Percentiles rank a stretch among this genome's conserved stretches.
phyloP scores from a whole-genome alignment of 2,113 vertebrate species.

The Seriola dumerili region DNA sequence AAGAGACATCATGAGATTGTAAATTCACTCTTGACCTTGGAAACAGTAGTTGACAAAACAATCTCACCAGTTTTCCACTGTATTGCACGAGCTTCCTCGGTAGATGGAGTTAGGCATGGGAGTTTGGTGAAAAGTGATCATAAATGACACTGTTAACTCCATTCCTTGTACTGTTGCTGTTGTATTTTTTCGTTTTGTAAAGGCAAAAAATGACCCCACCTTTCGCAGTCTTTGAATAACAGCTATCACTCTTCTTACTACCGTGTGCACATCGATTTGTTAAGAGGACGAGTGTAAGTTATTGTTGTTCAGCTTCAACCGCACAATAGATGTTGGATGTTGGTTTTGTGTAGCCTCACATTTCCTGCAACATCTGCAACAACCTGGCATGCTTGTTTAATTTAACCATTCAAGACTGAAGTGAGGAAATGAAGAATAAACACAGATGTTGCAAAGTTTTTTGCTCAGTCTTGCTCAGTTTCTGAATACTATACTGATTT shows the following conservation, averaged over 20 bases:
- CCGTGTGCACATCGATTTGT: background rate
- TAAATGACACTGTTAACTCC: background rate
- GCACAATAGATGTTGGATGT: background rate
- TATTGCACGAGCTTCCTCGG: background rate
- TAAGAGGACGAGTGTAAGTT: background rate
- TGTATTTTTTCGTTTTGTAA: too few species aligned
- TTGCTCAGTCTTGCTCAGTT: background rate
- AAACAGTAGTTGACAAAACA: background rate
- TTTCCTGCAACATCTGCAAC: background rate
- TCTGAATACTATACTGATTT: background rate
- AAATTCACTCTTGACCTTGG: background rate
- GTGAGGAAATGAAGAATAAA: slow-evolving; percentile 19
- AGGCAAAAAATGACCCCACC: too few species aligned
- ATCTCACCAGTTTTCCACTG: background rate
- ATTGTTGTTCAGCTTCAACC: background rate
- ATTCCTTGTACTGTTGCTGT: background rate
- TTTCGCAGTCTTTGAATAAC: background rate
- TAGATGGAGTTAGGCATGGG: too few species aligned
- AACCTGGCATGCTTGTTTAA: background rate
- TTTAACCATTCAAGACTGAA: too few species aligned
- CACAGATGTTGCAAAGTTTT: slow-evolving; percentile 10
- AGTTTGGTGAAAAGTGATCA: background rate
- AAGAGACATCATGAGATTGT: background rate
- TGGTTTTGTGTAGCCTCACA: background rate
- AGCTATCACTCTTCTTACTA: background rate